phyloP scores from a whole-genome alignment of 92 coral and sea anemone species.

The Chrysogorgia sp. region DNA sequence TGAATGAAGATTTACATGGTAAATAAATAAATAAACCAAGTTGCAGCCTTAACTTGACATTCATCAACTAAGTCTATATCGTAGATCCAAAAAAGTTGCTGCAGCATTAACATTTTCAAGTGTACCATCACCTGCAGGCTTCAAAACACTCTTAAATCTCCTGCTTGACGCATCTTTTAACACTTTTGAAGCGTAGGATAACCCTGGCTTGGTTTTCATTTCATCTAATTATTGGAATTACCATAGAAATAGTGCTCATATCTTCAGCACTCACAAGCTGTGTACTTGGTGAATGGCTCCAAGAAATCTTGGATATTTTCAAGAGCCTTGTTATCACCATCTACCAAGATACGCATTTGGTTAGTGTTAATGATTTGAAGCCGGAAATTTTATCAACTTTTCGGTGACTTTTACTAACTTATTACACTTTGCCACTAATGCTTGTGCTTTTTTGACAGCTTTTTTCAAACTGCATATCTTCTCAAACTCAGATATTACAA shows the following conservation, averaged over 20 bases:
- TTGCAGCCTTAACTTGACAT: neutral
- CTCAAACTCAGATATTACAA: constrained; percentile 6
- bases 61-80: constrained; percentile 16
- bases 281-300: constrained; percentile 13
- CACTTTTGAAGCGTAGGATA: neutral
- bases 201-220: constrained; percentile 6
- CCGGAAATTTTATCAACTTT: neutral
- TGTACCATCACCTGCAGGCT: neutral
- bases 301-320: neutral
- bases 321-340: neutral
- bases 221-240: constrained; percentile 8
- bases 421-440: constrained; percentile 4
- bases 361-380: neutral
- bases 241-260: constrained; percentile 20
- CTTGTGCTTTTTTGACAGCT: neutral
- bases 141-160: neutral
- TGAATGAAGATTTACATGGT: no score
- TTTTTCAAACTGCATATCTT: neutral
- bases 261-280: constrained; percentile 9
- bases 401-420: constrained; percentile 3
- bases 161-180: neutral
- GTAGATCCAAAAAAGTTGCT: constrained; percentile 2
- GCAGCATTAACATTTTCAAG: neutral
- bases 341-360: neutral
- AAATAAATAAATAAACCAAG: no score